Conservation (phyloP, 1,140 invertebrate species). For the Drosophila tani region DNA sequence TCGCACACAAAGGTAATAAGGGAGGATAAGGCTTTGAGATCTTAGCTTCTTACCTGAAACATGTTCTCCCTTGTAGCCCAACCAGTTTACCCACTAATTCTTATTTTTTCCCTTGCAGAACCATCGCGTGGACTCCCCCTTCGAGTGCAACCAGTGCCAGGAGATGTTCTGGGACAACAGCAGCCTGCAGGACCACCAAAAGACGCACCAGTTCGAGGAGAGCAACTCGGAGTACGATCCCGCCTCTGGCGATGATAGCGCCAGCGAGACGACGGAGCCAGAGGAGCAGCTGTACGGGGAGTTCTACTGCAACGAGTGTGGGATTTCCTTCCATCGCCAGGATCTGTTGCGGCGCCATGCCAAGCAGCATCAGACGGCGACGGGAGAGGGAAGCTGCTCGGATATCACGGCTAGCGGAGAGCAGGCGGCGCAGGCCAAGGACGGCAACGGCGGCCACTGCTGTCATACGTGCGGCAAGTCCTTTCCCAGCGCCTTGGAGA, state of each 20-base stretch:
- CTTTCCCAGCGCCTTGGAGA: slow-evolving; percentile 90
- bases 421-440: slow-evolving; percentile 70
- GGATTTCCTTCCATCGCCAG: slow-evolving; percentile 90
- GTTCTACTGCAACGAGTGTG: slow-evolving; percentile 91
- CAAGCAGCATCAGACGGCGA: slow-evolving; percentile 85
- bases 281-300: slow-evolving; percentile 89
- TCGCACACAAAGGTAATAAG: slow-evolving; percentile 88
- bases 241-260: slow-evolving; percentile 83
- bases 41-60: background rate
- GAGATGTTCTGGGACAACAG: slow-evolving; percentile 92
- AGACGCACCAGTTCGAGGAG: slow-evolving; percentile 86
- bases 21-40: background rate
- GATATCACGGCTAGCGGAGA: slow-evolving; percentile 54
- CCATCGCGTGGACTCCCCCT: slow-evolving; percentile 90
- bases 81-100: background rate
- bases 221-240: slow-evolving; percentile 84
- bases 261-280: slow-evolving; percentile 86
- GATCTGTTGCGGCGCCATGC: slow-evolving; percentile 90
- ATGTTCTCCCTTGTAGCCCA: background rate
- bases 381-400: background rate
- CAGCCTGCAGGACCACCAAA: slow-evolving; percentile 88
- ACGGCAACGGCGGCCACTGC: slow-evolving; percentile 72
- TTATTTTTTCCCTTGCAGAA: slow-evolving; percentile 84
- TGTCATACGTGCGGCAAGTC: slow-evolving; percentile 92
- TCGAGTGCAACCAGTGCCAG: slow-evolving; percentile 91